Evolutionary conservation across 2,888 invertebrate genomes (phyloP), one percentile per base, ranked within the genome.

Genomic region (Clitarchus hookeri): DNA sequence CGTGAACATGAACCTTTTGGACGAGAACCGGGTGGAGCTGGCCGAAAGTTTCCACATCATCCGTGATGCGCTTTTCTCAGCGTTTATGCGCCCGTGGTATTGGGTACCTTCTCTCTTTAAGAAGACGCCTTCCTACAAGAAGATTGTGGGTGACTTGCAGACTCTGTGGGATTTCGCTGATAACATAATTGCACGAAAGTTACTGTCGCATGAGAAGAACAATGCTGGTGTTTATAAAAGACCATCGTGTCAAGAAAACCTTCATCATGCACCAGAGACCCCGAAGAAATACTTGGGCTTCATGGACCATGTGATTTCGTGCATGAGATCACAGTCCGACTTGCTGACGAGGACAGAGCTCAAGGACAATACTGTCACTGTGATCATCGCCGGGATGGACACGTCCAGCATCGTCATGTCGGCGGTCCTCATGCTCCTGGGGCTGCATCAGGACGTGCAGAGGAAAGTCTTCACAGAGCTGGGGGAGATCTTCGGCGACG

Each of bases 351-450:
- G 80, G 6, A 84, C 86, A 16, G 88, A 86, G 53, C 86, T 88
- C 23, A 85, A 86, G 82, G 88, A 88, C 85, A 88, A 88, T 82
- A 85, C 87, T 3, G 86, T 87, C 8, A 88, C 88, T 0, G 87
- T 88, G n/a, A 87, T 88, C 27, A 87, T 87, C 19, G 88, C 87
- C n/a, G 88, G 88, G 23, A 87, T 87, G 84, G 88, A 88, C 80
- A 88, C 88, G 13, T 88, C 88, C 0, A 87, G 88, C 0, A 86
- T 86, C 19, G 80, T 85, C 0, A 83, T 85, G n/a, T 85, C 86
- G 0, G 87, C 85, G 77, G 78, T 86, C 12, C 80, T 88, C 19
- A 82, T 88, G 53, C 84, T 88, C 82, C 78, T 88, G 65, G 88
- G 88, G 11, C 85, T 88, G 78, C 87, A 88, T 82, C 87, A 86